phyloP scores from a whole-genome alignment of 2,113 vertebrate genomes.

The Verasper variegatus region DNA sequence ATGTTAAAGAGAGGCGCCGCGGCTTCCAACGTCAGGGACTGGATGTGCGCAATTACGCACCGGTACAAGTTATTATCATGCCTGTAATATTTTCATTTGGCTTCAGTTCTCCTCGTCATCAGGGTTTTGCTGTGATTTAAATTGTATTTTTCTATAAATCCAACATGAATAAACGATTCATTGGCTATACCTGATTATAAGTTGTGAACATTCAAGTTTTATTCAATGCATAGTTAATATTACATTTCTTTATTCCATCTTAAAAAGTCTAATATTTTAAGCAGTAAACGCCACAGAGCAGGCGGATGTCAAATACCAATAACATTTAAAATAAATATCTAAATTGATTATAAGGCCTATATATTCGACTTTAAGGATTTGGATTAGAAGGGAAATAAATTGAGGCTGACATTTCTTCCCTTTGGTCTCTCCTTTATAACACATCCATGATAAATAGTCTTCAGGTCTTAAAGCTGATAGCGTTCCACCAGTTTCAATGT shows the following conservation, averaged over 20 bases:
- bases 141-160: background rate
- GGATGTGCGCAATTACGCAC: slow-evolving; percentile 65
- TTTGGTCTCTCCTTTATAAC: slow-evolving; percentile 15
- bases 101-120: background rate
- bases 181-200: background rate
- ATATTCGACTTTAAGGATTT: background rate
- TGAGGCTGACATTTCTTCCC: slow-evolving; percentile 6
- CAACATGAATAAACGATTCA: background rate
- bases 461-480: slow-evolving; percentile 1
- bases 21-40: slow-evolving; percentile 9
- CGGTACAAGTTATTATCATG: background rate
- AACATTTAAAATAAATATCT: background rate
- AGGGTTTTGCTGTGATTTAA: background rate
- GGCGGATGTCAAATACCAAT: background rate
- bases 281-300: slow-evolving; percentile 1
- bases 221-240: background rate
- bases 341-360: slow-evolving; percentile 6
- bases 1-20: slow-evolving; percentile 19
- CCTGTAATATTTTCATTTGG: background rate
- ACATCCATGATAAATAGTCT: slow-evolving; percentile 2
- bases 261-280: background rate
- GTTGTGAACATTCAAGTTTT: background rate
- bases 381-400: slow-evolving; percentile 19
- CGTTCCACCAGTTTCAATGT: slow-evolving; percentile 16
- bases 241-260: background rate